phyloP scores from a whole-genome alignment of 2,888 invertebrate species.

The Steinernema carpocapsae region DNA sequence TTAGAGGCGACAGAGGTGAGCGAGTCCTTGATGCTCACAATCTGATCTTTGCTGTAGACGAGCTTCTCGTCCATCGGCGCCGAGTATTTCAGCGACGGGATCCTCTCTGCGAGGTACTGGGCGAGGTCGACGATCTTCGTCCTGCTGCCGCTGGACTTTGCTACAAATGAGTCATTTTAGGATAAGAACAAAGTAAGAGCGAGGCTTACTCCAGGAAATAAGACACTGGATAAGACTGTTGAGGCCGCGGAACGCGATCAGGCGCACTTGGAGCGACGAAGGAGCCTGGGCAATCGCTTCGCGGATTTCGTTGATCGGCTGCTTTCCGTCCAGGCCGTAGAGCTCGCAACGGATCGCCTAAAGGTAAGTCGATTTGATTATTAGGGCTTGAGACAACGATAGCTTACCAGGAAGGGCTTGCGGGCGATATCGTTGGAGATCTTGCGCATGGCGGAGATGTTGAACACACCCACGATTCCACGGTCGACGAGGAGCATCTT shows the following conservation, averaged over 20 bases:
- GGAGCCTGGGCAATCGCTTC: neutral
- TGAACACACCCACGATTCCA: neutral
- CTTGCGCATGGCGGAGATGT: constrained; percentile 15
- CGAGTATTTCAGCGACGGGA: neutral
- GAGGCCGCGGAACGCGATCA: constrained; percentile 12
- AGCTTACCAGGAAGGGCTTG: constrained; percentile 9
- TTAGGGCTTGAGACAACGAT: neutral
- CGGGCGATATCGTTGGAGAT: constrained; percentile 13
- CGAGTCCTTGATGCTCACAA: neutral
- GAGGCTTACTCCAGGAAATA: neutral
- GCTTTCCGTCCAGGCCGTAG: constrained; percentile 13
- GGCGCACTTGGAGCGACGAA: constrained; percentile 1
- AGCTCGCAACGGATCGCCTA: constrained; percentile 14
- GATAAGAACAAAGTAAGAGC: neutral
- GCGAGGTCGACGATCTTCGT: constrained; percentile 16
- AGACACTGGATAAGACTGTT: constrained; percentile 15
- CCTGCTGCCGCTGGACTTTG: neutral
- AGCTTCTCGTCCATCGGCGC: constrained; percentile 14
- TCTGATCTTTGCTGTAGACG: constrained; percentile 6
- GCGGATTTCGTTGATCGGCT: neutral
- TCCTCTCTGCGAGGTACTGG: neutral
- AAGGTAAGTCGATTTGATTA: neutral
- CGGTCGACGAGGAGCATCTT: constrained; percentile 22
- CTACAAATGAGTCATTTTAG: neutral
- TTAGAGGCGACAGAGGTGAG: neutral